A percentile compares a stretch with the other conserved stretches of the same genome.
Conservation (phyloP, 1,140 invertebrate genomes). For the Polyergus mexicanus region DNA sequence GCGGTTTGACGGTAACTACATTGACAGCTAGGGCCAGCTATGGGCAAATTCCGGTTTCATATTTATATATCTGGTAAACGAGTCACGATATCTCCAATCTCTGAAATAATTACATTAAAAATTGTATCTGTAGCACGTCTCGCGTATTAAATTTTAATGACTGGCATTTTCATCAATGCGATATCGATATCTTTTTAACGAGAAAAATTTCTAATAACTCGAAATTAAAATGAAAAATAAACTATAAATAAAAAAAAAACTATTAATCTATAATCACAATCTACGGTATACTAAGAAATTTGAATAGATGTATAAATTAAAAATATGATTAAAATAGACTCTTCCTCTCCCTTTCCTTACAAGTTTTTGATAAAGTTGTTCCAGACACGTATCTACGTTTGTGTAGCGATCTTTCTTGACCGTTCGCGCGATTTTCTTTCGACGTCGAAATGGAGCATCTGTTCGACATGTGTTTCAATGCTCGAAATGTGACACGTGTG, state of each 20-base stretch:
- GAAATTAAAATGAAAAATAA: too few species aligned
- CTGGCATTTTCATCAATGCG: neutral
- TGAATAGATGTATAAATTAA: neutral
- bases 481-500: neutral
- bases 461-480: neutral
- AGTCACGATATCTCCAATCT: neutral
- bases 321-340: too few species aligned
- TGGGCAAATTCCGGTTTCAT: too few species aligned
- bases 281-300: too few species aligned
- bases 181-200: neutral
- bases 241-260: too few species aligned
- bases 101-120: constrained; percentile 28
- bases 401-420: neutral
- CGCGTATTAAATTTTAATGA: neutral
- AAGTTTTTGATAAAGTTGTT: neutral
- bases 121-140: neutral
- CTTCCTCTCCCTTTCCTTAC: too few species aligned
- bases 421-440: neutral
- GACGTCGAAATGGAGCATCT: neutral
- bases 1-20: too few species aligned
- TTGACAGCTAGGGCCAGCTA: too few species aligned
- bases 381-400: neutral
- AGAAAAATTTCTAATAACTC: neutral
- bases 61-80: too few species aligned
- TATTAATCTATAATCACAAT: too few species aligned